These are phyloP conservation scores for Hippopotamus amphibius DNA, from an alignment of 2,113 vertebrate species.

Conservation along the genomic window DNA sequence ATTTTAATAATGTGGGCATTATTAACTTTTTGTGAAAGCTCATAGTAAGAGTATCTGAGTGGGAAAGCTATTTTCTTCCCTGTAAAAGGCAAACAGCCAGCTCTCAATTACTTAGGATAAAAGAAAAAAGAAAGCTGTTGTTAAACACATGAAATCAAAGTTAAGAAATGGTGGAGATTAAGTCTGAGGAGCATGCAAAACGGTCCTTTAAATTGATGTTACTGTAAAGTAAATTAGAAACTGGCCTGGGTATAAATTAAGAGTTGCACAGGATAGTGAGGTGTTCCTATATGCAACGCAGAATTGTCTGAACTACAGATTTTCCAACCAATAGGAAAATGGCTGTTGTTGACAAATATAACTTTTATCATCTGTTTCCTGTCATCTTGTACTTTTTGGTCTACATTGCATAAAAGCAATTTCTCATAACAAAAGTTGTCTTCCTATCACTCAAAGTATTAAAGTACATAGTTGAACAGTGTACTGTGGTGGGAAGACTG, in stretches of 20 bases:
- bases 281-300: not conserved
- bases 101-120: not conserved
- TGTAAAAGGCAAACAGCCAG: constrained; percentile 25
- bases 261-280: not conserved
- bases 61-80: constrained; percentile 50
- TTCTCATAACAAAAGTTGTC: not conserved
- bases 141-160: not conserved
- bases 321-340: not conserved
- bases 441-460: not conserved
- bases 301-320: not conserved
- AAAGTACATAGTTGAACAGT: not conserved
- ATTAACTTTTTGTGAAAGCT: constrained; percentile 54
- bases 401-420: not conserved
- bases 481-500: not conserved
- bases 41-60: not conserved
- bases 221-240: not conserved
- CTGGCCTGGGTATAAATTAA: not conserved
- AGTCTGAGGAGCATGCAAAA: not conserved
- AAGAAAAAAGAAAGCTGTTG: constrained; percentile 23
- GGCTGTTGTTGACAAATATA: not conserved
- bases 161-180: not conserved
- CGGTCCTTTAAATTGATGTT: not conserved
- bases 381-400: not conserved
- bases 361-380: not conserved
- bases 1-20: constrained; percentile 70